Evolutionary conservation across 30 jellyfish, hydroid and myxozoan species (phyloP).

Genomic region (Hydractinia echinata): DNA sequence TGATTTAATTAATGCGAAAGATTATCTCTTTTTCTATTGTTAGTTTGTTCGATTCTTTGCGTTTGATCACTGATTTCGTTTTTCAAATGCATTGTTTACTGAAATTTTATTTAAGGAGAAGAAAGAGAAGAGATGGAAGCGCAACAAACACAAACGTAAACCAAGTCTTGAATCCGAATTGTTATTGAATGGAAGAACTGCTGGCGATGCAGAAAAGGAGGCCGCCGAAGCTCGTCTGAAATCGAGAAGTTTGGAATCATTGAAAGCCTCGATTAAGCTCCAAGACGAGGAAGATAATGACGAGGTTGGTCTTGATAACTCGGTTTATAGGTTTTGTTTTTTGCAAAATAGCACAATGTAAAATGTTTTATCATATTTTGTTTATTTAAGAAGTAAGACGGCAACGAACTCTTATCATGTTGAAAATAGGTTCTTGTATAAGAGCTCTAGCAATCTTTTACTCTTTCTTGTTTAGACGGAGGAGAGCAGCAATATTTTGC

Average conservation of each 20-base stretch:
- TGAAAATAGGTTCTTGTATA: too few relatives aligned
- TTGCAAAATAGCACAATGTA: too few relatives aligned
- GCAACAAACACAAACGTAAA: conserved; percentile 57
- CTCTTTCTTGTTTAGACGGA: neutral
- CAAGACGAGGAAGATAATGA: conserved; percentile 29
- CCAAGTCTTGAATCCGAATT: conserved; percentile 33
- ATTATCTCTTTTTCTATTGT: too few relatives aligned
- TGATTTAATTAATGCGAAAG: too few relatives aligned
- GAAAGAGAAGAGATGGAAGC: conserved; percentile 58
- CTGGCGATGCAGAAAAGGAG: conserved; percentile 26
- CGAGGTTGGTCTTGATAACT: neutral
- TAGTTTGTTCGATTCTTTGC: too few relatives aligned
- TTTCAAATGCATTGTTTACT: neutral
- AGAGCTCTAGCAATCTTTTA: neutral
- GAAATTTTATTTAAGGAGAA: conserved; percentile 37
- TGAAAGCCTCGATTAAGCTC: conserved; percentile 51
- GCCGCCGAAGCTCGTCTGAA: conserved; percentile 49
- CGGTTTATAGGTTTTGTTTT: neutral
- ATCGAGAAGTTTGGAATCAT: conserved; percentile 85
- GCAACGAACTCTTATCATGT: too few relatives aligned
- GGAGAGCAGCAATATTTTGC: conserved; percentile 3
- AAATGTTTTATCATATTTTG: too few relatives aligned
- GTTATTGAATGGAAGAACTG: conserved; percentile 33
- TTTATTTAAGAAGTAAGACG: too few relatives aligned
- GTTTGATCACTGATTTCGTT: too few relatives aligned